These are phyloP conservation scores for Sterrhoptilus dennistouni DNA, from an alignment of 2,113 vertebrate genomes.

Conservation along the genomic window DNA sequence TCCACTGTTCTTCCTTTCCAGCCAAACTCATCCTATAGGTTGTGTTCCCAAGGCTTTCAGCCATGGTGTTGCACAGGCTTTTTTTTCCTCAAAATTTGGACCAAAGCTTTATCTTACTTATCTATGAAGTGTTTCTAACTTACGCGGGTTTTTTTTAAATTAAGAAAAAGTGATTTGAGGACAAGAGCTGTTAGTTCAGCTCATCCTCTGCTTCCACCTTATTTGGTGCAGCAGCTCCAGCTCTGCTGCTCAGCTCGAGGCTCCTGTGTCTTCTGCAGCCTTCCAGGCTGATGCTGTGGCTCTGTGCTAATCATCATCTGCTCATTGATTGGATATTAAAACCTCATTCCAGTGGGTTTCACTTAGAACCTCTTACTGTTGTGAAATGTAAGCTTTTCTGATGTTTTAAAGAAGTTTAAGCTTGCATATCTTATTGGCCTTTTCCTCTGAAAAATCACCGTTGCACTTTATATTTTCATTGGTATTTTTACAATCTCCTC, in stretches of 20 bases:
- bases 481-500: neutral
- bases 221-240: neutral
- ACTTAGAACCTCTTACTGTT: neutral
- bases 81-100: neutral
- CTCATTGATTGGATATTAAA: neutral
- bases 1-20: neutral
- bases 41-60: neutral
- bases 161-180: neutral
- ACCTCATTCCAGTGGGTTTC: neutral
- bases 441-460: neutral
- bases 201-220: neutral
- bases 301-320: neutral
- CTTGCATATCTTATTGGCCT: rapidly evolving
- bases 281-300: neutral
- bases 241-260: neutral
- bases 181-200: neutral
- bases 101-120: neutral
- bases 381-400: neutral
- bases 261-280: neutral
- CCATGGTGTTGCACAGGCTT: neutral
- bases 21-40: neutral
- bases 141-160: neutral
- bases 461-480: neutral
- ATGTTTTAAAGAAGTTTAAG: neutral
- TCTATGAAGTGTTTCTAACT: neutral